Base-by-base conservation (phyloP, 92 coral and sea anemone species). In the Parazoanthus atlanticus region DNA sequence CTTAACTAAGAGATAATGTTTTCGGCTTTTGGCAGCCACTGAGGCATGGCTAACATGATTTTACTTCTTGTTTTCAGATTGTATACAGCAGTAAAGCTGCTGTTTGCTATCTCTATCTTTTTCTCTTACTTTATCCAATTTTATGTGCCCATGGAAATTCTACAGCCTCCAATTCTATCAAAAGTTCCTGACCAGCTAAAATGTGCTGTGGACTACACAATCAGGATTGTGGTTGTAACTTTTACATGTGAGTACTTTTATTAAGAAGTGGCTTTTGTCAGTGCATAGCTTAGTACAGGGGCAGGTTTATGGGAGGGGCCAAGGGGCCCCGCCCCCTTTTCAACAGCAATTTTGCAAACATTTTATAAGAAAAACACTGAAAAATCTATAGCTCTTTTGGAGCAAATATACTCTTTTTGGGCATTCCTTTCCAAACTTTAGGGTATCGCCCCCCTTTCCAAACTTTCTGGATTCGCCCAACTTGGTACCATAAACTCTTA, bases 61-160 rank as follows among this genome's bases (percentile, higher is more conserved):
- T 52, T 38, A 30, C 61, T 77, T 38, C 54, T 67, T 33, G 82
- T 36, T 88, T 90, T 66, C 91, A 97, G 99, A 29, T 88, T 96
- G 32, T 96, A 89, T 84, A 82, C 91, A 12, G 90, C 92, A 15
- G 99, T 94, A 17, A 95, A 94, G 86, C 80, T 94, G 56, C 31
- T 92, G 73, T 90, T 94, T 75, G 95, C 98, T 33, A 72, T 91
- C 21, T 88, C 95, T 43, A 94, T 97, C 17, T 94, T 95, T 89
- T 91, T 93, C 79, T 93, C 99, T 5, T 97, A 93, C 86, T 95
- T 95, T 65, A 91, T 97, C 85, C 99, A 97, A 88, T 96, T 96
- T 87, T 97, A 97, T 84, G 99, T 97, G 47, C 96, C 96, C 7
- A 86, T 97, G 90, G 75, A 89, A 86, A 90, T 97, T 6, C 66